These are phyloP conservation scores for Potamilus streckersoni DNA, from an alignment of 1,140 invertebrate species.

Conservation along the genomic window DNA sequence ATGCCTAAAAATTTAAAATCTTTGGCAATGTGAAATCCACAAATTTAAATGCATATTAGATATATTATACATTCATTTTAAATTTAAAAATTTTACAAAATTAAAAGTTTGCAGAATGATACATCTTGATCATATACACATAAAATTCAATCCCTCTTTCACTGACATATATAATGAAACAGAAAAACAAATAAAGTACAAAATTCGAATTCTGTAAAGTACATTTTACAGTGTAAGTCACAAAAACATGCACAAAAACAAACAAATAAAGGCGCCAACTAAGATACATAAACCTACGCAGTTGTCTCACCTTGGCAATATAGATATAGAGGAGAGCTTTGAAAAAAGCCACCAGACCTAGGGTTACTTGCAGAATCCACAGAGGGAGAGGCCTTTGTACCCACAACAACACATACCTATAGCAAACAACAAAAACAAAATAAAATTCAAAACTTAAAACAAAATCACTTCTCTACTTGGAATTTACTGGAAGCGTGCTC, in stretches of 20 bases:
- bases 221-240: no score
- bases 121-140: not conserved
- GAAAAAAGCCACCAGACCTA: conserved; percentile 89
- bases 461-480: no score
- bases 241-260: not conserved
- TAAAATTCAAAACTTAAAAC: no score
- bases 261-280: not conserved
- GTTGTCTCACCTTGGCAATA: conserved; percentile 86
- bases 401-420: conserved; percentile 88
- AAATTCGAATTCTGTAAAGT: not conserved
- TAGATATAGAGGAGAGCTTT: conserved; percentile 93
- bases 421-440: conserved; percentile 4
- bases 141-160: not conserved
- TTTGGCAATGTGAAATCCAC: no score
- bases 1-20: no score
- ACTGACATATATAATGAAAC: conserved; percentile 1
- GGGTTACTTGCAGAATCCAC: conserved; percentile 88
- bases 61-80: no score
- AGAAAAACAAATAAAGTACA: conserved; percentile 1
- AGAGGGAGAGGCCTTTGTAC: conserved; percentile 87
- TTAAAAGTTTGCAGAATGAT: not conserved
- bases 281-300: not conserved
- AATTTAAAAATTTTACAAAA: not conserved
- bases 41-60: no score
- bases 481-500: no score